Base-by-base conservation (phyloP, 2,797 vertebrate genomes). In the Hydrolagus colliei region DNA sequence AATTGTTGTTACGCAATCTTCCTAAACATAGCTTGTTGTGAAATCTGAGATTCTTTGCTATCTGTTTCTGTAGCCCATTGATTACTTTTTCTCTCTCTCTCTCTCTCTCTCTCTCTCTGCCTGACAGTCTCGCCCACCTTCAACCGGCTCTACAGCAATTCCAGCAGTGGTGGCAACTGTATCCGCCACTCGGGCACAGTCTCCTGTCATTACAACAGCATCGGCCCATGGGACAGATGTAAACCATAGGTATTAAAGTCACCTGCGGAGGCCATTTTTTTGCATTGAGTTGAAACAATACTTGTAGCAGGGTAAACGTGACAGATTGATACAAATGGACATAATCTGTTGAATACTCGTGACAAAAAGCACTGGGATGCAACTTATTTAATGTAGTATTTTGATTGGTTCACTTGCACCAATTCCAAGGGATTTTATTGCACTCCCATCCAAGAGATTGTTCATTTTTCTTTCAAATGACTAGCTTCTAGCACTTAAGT, bases 141-240 rank as follows among this genome's bases (percentile, higher is more conserved):
- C 96, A 88, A 98, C 97, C 86, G 96, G 96, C 2, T 96, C 98
- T 3, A 97, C 96, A 77, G 93, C 97, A 63, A 97, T 98, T 87
- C 96, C 98, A 65, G 95, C 97, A 14, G 96, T 98, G 88, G 97
- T 99, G 89, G 97, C 97, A 5, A 96, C 98, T 1, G 96, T 98
- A 63, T 96, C 97, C 0, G 96, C 96, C 86, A 96, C 95, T 0
- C 94, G 97, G 90, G 98, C 97, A 41, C 98, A 98, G 91, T 98
- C 97, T 77, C 97, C 97, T 11, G 95, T 98, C 87, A 97, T 98
- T 88, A 98, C 93, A 86, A 96, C 97, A 0, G 93, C 96, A 62
- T 94, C 95, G 80, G 95, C 97, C 16, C 97, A 98, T 89, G 92
- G 96, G 86, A 91, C 96, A 3, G 97, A 98, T 61, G 95, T 96